phyloP scores from a whole-genome alignment of 1,140 invertebrate species.

The Drosophila lowei region DNA sequence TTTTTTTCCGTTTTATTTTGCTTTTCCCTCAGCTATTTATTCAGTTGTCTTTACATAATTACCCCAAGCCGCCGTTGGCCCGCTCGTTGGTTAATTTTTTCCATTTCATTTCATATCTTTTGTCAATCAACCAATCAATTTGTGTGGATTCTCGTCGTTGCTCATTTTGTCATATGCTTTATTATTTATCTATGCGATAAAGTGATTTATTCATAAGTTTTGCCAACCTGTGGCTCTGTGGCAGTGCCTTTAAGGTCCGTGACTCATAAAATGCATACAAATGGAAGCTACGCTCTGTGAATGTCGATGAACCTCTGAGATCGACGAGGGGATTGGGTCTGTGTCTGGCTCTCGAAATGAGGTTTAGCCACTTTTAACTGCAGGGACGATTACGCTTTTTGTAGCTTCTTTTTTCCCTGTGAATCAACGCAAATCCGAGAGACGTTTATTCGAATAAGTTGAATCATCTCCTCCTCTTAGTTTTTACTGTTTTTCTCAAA shows the following conservation, averaged over 20 bases:
- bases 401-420: not conserved
- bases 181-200: conserved; percentile 46
- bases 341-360: conserved; percentile 9
- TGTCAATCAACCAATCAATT: conserved; percentile 50
- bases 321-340: too few relatives aligned
- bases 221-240: not conserved
- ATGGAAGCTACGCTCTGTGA: conserved; percentile 49
- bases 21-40: conserved; percentile 58
- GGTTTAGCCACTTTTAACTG: conserved; percentile 10
- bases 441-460: conserved; percentile 23
- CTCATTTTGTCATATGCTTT: conserved; percentile 57
- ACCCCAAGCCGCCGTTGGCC: conserved; percentile 6
- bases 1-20: conserved; percentile 21
- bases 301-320: conserved; percentile 64
- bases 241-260: conserved; percentile 14
- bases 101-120: conserved; percentile 13
- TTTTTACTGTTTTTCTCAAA: conserved; percentile 4
- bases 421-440: not conserved
- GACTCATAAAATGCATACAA: conserved; percentile 57
- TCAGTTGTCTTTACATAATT: conserved; percentile 67
- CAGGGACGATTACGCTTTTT: conserved; percentile 16
- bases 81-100: not conserved
- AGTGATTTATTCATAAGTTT: conserved; percentile 26
- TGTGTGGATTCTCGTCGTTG: conserved; percentile 36
- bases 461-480: conserved; percentile 31